Conservation (phyloP, 2,888 invertebrate genomes). For the Scaptomyza parva region DNA sequence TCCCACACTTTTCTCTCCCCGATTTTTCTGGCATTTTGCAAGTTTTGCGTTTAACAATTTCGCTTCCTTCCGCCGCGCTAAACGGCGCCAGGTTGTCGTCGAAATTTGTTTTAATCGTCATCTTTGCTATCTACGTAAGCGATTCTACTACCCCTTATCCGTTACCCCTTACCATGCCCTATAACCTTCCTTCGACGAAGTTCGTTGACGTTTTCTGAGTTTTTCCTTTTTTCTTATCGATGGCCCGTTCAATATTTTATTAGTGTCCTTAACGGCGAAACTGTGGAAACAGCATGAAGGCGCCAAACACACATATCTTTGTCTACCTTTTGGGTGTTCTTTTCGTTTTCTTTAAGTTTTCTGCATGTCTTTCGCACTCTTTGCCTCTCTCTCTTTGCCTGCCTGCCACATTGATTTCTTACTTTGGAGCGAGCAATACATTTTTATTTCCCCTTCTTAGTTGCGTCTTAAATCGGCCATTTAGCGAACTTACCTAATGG, state of each 20-base stretch:
- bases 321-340: conserved; percentile 52
- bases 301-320: conserved; percentile 29
- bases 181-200: conserved; percentile 27
- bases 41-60: conserved; percentile 81
- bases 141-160: conserved; percentile 18
- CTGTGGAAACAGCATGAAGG: conserved; percentile 22
- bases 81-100: conserved; percentile 83
- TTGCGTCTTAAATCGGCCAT: conserved; percentile 31
- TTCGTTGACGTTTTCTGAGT: conserved; percentile 66
- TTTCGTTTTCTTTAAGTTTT: conserved; percentile 2
- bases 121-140: conserved; percentile 79
- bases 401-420: conserved; percentile 66
- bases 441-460: conserved; percentile 56
- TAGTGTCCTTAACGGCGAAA: conserved; percentile 71
- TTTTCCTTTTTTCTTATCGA: conserved; percentile 70
- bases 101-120: conserved; percentile 82
- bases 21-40: conserved; percentile 71
- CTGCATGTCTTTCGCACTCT: not conserved
- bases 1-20: conserved; percentile 13
- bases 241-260: conserved; percentile 79
- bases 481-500: conserved; percentile 57
- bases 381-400: conserved; percentile 16
- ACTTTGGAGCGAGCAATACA: conserved; percentile 63
- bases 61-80: conserved; percentile 77
- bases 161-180: not conserved